Conservation (phyloP, 2,797 vertebrate species). For the Pangasius mekongensis region DNA sequence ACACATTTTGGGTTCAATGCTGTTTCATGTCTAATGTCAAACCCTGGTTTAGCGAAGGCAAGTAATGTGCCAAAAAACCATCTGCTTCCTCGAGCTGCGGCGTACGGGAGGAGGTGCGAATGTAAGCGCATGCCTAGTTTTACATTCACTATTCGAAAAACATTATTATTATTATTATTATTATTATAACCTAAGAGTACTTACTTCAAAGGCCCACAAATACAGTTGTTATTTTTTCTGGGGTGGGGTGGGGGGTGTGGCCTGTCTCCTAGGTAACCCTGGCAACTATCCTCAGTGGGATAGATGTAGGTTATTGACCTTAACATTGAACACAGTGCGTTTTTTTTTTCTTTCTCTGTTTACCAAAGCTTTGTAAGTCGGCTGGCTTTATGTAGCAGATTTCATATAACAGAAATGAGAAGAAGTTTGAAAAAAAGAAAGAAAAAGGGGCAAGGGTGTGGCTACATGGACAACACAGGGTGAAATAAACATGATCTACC, state of each 20-base stretch:
- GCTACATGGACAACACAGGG: not conserved
- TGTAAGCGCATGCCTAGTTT: not conserved
- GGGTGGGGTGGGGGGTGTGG: not conserved
- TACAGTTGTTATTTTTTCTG: not conserved
- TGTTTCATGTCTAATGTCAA: conserved; percentile 54
- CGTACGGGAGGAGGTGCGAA: not conserved
- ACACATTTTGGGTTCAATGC: conserved; percentile 13
- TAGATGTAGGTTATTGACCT: conserved; percentile 38
- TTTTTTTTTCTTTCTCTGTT: not conserved
- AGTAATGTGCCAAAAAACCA: conserved; percentile 22
- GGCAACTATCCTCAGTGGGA: conserved; percentile 20
- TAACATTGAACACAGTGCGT: not conserved
- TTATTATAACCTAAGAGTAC: not conserved
- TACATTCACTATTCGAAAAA: not conserved
- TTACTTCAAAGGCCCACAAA: not conserved
- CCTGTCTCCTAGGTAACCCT: conserved; percentile 17
- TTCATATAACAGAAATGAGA: not conserved
- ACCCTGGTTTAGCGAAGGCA: conserved; percentile 58
- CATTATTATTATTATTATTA: not conserved
- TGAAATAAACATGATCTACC: not conserved
- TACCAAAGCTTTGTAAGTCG: not conserved
- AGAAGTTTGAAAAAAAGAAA: not conserved
- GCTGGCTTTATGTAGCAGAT: not conserved
- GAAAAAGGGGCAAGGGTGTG: not conserved
- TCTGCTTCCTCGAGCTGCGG: conserved; percentile 4